Evolutionary conservation across 1,140 invertebrate genomes (phyloP), one percentile per base, ranked within the genome.

Genomic region (Eumeta japonica): DNA sequence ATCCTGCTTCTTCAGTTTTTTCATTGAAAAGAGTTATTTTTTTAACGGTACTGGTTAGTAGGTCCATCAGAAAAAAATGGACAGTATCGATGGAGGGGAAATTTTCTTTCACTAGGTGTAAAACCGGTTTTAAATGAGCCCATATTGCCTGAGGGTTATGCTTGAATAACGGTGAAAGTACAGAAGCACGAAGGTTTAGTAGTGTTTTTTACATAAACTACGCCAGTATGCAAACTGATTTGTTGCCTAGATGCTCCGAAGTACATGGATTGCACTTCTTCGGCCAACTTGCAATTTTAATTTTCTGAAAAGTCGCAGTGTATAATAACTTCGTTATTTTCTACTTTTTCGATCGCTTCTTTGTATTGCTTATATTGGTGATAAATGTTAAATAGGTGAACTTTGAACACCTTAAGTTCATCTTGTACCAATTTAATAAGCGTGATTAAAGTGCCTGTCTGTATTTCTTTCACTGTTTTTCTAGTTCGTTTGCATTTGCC

Each of bases 201-300:
- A 3, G 29, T 16, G 17, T 19, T 33, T 29, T 41, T 34, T 1
- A 39, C 17, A 29, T 55, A 56, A 16, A 44, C 16, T 12, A 58
- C 48, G 17, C 41, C 46, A 7, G 52, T 60, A 31, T 63, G 49
- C 0, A 63, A 28, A 4, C 45, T 42, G 10, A 61, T 31, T 32
- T 48, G 41, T 14, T 46, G 14, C 29, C 45, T 43, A 3, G 49
- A 55, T 7, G 35, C 52, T 4, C 54, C 56, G 45, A 59, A 63
- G 33, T 61, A 50, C 0, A 52, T 41, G n/a, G 46, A 16, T 13
- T 34, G 32, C 7, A 34, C 14, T 19, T 34, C 32, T 11, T 16
- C 16, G 14, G 17, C 11, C 10, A 12, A 17, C 16, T 34, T 34
- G 14, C 16, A 18, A 11, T 10, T 10, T 16, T 34, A 34, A 19